Evolutionary conservation across 1,140 invertebrate species (phyloP).

Genomic region (Drosophila rhopaloa): DNA sequence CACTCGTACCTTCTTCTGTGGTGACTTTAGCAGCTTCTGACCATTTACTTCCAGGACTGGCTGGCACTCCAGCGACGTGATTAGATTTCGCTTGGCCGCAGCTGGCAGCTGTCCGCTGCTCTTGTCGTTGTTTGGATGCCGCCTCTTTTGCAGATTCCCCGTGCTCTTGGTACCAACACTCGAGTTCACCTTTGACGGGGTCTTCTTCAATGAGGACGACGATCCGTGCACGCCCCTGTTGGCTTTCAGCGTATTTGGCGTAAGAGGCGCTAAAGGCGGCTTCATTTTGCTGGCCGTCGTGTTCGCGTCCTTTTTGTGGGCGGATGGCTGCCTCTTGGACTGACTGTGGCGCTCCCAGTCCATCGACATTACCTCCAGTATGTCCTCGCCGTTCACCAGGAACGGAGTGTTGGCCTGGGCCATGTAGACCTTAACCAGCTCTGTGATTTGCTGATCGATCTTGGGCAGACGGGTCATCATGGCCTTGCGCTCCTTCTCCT

Average conservation of each 20-base stretch:
- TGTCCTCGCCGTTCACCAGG: conserved; percentile 86
- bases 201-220: conserved; percentile 28
- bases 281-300: conserved; percentile 5
- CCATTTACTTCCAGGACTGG: not conserved
- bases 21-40: conserved; percentile 4
- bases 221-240: not conserved
- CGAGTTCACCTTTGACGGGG: conserved; percentile 18
- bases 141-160: conserved; percentile 22
- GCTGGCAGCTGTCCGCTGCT: not conserved
- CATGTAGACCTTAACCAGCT: conserved; percentile 85
- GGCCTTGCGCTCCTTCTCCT: conserved; percentile 92
- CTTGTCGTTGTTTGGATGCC: not conserved
- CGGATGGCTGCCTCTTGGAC: conserved; percentile 52
- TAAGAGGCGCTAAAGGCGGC: conserved; percentile 8
- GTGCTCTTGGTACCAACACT: conserved; percentile 2
- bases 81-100: conserved; percentile 18
- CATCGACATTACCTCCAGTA: conserved; percentile 86
- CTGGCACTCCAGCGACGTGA: conserved; percentile 9
- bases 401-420: conserved; percentile 85
- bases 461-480: conserved; percentile 88
- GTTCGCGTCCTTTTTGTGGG: conserved; percentile 39
- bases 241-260: conserved; percentile 18
- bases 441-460: conserved; percentile 87
- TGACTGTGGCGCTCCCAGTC: conserved; percentile 86
- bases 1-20: conserved; percentile 19